A percentile compares a stretch with the other conserved stretches of the same genome.
These are phyloP conservation scores for Numida meleagris DNA, from an alignment of 2,113 vertebrate species.

Conservation along the genomic window DNA sequence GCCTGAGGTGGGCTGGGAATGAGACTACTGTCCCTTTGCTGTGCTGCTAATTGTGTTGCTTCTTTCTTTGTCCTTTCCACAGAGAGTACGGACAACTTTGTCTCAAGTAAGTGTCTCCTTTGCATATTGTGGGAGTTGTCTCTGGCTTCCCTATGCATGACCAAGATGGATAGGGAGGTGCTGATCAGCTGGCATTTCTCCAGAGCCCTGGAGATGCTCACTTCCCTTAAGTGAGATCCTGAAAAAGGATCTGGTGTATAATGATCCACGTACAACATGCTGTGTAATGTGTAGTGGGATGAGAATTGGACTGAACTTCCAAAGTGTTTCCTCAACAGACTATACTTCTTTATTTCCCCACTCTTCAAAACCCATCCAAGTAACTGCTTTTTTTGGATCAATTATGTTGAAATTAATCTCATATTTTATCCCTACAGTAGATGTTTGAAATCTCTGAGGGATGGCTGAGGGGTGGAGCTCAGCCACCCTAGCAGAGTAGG, in stretches of 20 bases:
- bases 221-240: not conserved
- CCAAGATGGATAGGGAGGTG: not conserved
- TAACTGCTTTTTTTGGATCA: not conserved
- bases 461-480: not conserved
- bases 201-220: not conserved
- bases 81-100: conserved; percentile 83
- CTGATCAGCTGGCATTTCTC: not conserved
- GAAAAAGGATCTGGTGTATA: not conserved
- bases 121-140: not conserved
- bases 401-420: not conserved
- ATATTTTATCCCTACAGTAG: not conserved
- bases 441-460: not conserved
- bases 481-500: not conserved
- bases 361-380: not conserved
- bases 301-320: not conserved
- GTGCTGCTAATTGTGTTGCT: conserved; percentile 39
- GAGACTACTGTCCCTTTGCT: not conserved
- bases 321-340: not conserved
- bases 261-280: not conserved
- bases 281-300: not conserved
- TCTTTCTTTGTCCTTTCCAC: conserved; percentile 67
- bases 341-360: not conserved
- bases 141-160: not conserved
- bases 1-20: not conserved
- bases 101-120: conserved; percentile 80